These are phyloP conservation scores for Hoplias malabaricus DNA, from an alignment of 2,113 vertebrate genomes.

Conservation along the genomic window DNA sequence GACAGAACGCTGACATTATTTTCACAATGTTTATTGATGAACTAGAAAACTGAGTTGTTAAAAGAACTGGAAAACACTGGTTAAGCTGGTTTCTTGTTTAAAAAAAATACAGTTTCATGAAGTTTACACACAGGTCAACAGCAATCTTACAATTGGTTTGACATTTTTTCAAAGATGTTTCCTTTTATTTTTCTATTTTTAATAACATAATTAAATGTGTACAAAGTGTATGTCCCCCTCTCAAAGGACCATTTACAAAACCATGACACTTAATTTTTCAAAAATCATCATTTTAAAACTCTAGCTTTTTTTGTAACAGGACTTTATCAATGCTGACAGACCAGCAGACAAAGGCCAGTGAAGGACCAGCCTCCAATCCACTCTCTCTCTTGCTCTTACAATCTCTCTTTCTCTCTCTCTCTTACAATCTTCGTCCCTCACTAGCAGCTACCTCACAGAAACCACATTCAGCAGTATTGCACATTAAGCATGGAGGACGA, in stretches of 20 bases:
- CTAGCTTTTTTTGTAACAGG: slow-evolving; percentile 70
- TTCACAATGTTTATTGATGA: slow-evolving; percentile 76
- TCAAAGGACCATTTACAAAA: slow-evolving; percentile 81
- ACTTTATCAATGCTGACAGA: slow-evolving; percentile 74
- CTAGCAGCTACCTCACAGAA: slow-evolving; percentile 77
- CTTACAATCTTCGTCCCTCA: slow-evolving; percentile 54
- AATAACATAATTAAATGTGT: slow-evolving; percentile 78
- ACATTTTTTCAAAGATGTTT: slow-evolving; percentile 68
- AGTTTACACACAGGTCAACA: slow-evolving; percentile 71
- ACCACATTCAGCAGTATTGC: slow-evolving; percentile 77
- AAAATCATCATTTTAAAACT: slow-evolving; percentile 74
- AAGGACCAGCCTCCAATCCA: slow-evolving; percentile 63
- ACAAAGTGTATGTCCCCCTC: slow-evolving; percentile 75
- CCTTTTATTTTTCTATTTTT: slow-evolving; percentile 49
- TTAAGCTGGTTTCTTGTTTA: slow-evolving; percentile 74
- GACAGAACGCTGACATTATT: not conserved
- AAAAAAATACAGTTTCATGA: slow-evolving; percentile 53
- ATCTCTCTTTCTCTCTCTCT: slow-evolving; percentile 7
- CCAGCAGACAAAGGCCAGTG: slow-evolving; percentile 79
- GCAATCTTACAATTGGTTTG: slow-evolving; percentile 66
- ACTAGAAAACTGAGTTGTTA: slow-evolving; percentile 82
- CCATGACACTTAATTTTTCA: slow-evolving; percentile 73
- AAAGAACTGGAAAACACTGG: slow-evolving; percentile 79
- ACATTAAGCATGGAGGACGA: slow-evolving; percentile 67
- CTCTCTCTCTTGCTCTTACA: slow-evolving; percentile 38